Conservation (phyloP, 1,140 invertebrate genomes). For the Drosophila parvula region DNA sequence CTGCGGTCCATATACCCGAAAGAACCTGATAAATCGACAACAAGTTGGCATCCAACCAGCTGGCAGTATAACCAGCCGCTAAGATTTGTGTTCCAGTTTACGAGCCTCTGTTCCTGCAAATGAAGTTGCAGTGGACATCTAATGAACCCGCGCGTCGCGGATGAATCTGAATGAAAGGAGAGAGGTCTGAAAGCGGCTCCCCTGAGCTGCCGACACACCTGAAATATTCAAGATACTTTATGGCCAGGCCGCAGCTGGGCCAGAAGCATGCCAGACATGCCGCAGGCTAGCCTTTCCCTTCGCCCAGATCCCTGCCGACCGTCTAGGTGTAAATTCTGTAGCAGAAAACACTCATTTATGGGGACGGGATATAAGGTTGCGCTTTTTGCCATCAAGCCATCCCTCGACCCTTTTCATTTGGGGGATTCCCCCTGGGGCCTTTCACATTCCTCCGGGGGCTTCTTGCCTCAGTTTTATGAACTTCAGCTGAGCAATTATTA, state of each 20-base stretch:
- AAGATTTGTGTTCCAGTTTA: conserved; percentile 26
- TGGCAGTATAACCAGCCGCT: conserved; percentile 30
- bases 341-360: conserved; percentile 73
- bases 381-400: conserved; percentile 57
- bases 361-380: conserved; percentile 62
- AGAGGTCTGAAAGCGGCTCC: background rate
- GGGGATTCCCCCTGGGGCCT: conserved; percentile 53
- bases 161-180: conserved; percentile 6
- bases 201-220: conserved; percentile 61
- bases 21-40: background rate
- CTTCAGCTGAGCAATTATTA: conserved; percentile 70
- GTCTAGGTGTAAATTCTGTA: conserved; percentile 67
- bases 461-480: conserved; percentile 60
- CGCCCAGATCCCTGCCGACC: background rate
- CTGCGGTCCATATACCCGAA: background rate
- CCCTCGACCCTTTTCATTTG: conserved; percentile 64
- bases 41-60: conserved; percentile 29
- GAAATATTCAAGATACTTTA: conserved; percentile 81
- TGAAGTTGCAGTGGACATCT: conserved; percentile 67
- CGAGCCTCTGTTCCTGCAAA: conserved; percentile 35
- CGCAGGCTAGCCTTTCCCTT: conserved; percentile 5
- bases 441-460: conserved; percentile 36
- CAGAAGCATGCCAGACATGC: conserved; percentile 55
- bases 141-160: conserved; percentile 56
- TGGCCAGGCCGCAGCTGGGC: conserved; percentile 63